Evolutionary conservation across 1,140 invertebrate species (phyloP).

Genomic region (Drosophila insularis): DNA sequence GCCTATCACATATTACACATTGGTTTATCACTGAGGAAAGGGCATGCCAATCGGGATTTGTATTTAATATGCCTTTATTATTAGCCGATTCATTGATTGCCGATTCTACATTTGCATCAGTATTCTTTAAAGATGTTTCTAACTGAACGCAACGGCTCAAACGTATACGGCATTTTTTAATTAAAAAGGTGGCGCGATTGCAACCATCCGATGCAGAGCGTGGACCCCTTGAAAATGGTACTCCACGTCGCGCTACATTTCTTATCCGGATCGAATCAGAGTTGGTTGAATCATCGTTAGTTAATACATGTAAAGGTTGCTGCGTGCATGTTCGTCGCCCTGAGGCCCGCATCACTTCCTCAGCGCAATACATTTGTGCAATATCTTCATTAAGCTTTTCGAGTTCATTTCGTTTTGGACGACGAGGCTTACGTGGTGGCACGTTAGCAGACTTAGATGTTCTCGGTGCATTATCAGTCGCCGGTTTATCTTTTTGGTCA

Average conservation of each 20-base stretch:
- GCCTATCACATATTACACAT: slow-evolving; percentile 84
- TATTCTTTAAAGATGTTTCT: neutral
- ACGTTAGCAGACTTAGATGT: neutral
- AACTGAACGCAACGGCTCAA: neutral
- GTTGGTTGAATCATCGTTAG: too few relatives aligned
- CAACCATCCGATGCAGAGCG: neutral
- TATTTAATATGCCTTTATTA: slow-evolving; percentile 4
- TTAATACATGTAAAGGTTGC: neutral
- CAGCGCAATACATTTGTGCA: slow-evolving; percentile 82
- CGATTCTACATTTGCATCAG: neutral
- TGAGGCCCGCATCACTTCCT: slow-evolving; percentile 84
- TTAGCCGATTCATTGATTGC: neutral
- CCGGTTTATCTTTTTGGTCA: neutral
- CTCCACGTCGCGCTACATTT: slow-evolving; percentile 58
- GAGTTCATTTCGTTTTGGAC: slow-evolving; percentile 82
- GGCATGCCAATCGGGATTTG: slow-evolving; percentile 49
- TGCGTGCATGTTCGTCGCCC: slow-evolving; percentile 82
- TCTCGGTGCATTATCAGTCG: neutral
- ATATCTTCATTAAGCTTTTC: slow-evolving; percentile 86
- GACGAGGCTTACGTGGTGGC: slow-evolving; percentile 6
- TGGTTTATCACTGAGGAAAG: slow-evolving; percentile 2
- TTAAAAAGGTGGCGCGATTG: slow-evolving; percentile 4
- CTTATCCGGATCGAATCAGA: slow-evolving; percentile 8
- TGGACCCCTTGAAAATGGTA: neutral
- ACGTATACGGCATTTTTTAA: neutral